Base-by-base conservation (phyloP, 1,140 invertebrate species). In the Drosophila grimshawi region DNA sequence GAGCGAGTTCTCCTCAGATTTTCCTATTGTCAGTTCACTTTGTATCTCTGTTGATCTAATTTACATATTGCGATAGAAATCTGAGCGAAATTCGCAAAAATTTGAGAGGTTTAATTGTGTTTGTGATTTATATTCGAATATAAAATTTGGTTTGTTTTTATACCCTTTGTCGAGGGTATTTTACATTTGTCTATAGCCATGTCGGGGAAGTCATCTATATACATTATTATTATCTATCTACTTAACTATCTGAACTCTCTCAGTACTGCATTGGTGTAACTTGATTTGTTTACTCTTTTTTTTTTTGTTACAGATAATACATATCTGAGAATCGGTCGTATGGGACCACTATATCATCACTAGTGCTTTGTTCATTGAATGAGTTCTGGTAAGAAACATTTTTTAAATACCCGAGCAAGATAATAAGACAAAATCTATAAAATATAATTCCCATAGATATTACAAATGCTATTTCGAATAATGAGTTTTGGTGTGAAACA, bases 1-100 rank as follows among this genome's bases (percentile, higher is more conserved):
- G 19, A 7, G 41, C 63, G 45, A 7, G 69, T 72, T 66, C 69
- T 37, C 57, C 19, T 11, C 5, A 43, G 52, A 56, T 71, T 71
- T 71, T 61, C 52, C 68, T 43, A 45, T 45, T 27, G 30, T 2
- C 41, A 8, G 3, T 61, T 7, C 52, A 30, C 30, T 19, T 19
- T 19, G 55, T 27, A 46, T 43, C 46, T 63, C 39, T 49, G 33
- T 53, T 8, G 5, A 48, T 32, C 5, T 46, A 19, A 60, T 60
- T 60, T 60, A 30, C 43, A 60, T 60, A 48, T 35, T 60, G 7
- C 4, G 30, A n/a, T 7, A 11, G 6, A 32, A 32, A 35, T 10
- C 27, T 27, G n/a, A 33, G 43, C 41, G 5, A n/a, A 29, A 7
- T 37, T 48, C 32, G n/a, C 19, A 43, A 48, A 35, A 43, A 35